Conservation (phyloP, 1,140 invertebrate species). For the Orussus abietinus region DNA sequence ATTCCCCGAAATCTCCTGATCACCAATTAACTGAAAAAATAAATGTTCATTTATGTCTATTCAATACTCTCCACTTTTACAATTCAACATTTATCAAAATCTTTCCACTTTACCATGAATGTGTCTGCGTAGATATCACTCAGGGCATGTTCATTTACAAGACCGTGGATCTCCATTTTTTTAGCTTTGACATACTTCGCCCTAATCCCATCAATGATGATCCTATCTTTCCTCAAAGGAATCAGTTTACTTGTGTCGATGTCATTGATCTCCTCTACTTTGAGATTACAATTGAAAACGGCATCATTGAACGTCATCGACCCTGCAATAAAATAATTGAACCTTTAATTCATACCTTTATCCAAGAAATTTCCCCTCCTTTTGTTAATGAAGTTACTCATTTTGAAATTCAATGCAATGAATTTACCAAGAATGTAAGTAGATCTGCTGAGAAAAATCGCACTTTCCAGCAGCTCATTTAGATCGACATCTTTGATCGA, state of each 20-base stretch:
- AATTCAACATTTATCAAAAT: slow-evolving; percentile 4
- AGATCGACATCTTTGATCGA: slow-evolving; percentile 28
- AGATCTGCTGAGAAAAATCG: slow-evolving; percentile 20
- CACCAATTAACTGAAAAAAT: slow-evolving; percentile 22
- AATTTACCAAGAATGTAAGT: slow-evolving; percentile 21
- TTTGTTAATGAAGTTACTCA: too few species aligned
- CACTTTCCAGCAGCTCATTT: slow-evolving; percentile 18
- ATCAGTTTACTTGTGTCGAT: slow-evolving; percentile 22
- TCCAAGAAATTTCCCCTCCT: too few species aligned
- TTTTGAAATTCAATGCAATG: background rate
- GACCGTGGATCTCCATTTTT: slow-evolving; percentile 22
- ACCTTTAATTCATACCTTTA: too few species aligned
- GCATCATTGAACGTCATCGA: slow-evolving; percentile 22
- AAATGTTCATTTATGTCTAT: background rate
- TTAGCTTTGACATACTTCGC: slow-evolving; percentile 20
- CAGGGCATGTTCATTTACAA: slow-evolving; percentile 23
- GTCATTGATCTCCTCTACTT: slow-evolving; percentile 25
- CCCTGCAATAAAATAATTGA: slow-evolving; percentile 19
- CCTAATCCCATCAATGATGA: slow-evolving; percentile 17
- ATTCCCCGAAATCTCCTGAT: slow-evolving; percentile 33
- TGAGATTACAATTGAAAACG: slow-evolving; percentile 22
- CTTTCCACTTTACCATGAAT: slow-evolving; percentile 28
- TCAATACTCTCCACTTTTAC: background rate
- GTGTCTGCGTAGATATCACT: slow-evolving; percentile 29
- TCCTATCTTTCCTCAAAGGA: slow-evolving; percentile 22